Percentiles rank a stretch among this genome's conserved stretches.
Conservation (phyloP, 2,888 invertebrate genomes). For the Hylaea fasciaria region DNA sequence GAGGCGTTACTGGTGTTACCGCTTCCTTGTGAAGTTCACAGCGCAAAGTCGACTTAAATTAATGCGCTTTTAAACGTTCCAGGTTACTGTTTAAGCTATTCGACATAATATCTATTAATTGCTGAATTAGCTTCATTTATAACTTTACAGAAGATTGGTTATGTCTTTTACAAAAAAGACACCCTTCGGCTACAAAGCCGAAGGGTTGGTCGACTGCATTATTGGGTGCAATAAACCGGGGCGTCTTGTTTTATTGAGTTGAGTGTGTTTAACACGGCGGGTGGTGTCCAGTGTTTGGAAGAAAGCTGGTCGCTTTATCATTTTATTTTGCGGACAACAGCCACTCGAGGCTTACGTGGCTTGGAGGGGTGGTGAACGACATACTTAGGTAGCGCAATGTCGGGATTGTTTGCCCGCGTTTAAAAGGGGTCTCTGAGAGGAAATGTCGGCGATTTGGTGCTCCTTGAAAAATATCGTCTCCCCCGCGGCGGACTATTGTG, state of each 20-base stretch:
- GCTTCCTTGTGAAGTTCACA: slow-evolving; percentile 65
- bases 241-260: slow-evolving; percentile 28
- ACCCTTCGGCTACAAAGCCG: too few relatives aligned
- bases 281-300: slow-evolving; percentile 54
- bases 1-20: slow-evolving; percentile 72
- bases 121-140: slow-evolving; percentile 24
- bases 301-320: slow-evolving; percentile 76
- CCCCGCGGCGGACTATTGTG: slow-evolving; percentile 55
- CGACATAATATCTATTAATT: slow-evolving; percentile 39
- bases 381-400: slow-evolving; percentile 54
- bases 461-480: slow-evolving; percentile 65
- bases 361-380: slow-evolving; percentile 59
- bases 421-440: slow-evolving; percentile 56
- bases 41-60: slow-evolving; percentile 59
- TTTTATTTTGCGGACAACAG: slow-evolving; percentile 75
- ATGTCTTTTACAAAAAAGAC: too few relatives aligned
- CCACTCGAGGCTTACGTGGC: slow-evolving; percentile 68
- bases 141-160: too few relatives aligned
- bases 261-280: slow-evolving; percentile 52
- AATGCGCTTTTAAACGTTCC: slow-evolving; percentile 51
- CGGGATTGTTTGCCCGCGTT: slow-evolving; percentile 58
- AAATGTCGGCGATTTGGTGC: slow-evolving; percentile 62
- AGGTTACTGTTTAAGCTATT: slow-evolving; percentile 40
- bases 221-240: slow-evolving; percentile 54
- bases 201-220: slow-evolving; percentile 25